phyloP scores from a whole-genome alignment of 1,140 invertebrate genomes.

The Drosophila mauritiana region DNA sequence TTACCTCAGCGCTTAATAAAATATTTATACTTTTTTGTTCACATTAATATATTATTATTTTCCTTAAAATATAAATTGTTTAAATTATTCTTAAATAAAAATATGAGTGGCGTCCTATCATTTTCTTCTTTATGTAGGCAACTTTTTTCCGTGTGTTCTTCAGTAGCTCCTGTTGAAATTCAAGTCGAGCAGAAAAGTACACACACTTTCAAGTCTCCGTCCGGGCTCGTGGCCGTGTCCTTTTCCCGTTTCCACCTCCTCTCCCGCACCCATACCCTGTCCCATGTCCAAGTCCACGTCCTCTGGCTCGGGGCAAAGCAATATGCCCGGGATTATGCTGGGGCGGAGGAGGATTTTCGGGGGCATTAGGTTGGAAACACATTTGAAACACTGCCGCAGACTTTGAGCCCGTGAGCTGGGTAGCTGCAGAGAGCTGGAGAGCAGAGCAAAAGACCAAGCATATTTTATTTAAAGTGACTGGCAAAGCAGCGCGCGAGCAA shows the following conservation, averaged over 20 bases:
- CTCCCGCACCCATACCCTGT: conserved; percentile 5
- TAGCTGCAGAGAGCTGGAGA: conserved; percentile 5
- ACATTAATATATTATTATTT: too few relatives aligned
- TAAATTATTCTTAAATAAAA: neutral
- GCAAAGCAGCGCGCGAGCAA: conserved; percentile 58
- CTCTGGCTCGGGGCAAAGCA: conserved; percentile 66
- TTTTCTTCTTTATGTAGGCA: too few relatives aligned
- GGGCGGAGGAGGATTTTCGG: conserved; percentile 69
- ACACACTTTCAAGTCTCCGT: conserved; percentile 73
- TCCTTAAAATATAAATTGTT: too few relatives aligned
- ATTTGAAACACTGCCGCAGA: conserved; percentile 78
- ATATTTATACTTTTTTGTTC: too few relatives aligned
- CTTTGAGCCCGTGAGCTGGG: conserved; percentile 10
- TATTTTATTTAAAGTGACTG: conserved; percentile 83
- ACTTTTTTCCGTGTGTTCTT: neutral
- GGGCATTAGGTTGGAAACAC: conserved; percentile 82
- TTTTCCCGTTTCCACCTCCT: conserved; percentile 17
- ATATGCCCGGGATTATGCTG: conserved; percentile 78
- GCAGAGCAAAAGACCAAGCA: conserved; percentile 68
- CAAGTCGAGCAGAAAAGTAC: conserved; percentile 83
- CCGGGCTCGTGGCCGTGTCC: conserved; percentile 26
- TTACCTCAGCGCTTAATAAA: neutral
- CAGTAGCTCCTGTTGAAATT: conserved; percentile 57
- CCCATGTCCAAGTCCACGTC: conserved; percentile 24
- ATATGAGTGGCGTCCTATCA: too few relatives aligned